Evolutionary conservation across 1,140 invertebrate species (phyloP), one percentile per base, ranked within the genome.

Genomic region (Drosophila pruinosa): DNA sequence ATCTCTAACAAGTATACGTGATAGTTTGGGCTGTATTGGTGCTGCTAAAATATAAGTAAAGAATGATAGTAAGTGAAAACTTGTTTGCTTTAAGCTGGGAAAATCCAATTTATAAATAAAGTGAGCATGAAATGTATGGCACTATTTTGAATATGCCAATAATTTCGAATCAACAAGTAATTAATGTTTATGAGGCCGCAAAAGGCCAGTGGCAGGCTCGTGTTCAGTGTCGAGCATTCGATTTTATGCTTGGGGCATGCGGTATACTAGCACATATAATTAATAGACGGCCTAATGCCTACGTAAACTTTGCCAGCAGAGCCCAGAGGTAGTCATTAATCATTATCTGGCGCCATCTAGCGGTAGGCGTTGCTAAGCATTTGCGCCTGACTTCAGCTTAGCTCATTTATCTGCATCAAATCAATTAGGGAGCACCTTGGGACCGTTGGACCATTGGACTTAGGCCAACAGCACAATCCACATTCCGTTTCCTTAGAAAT

Each of bases 351-450:
- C 63, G 72, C 58, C 73, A 78, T 59, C 70, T 52, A 65, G 48
- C 21, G 39, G 14, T 10, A 41, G 15, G 19, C 12, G 62, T 34
- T 4, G 53, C 12, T 31, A 26, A 53, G 7, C 36, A 26, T 41
- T 28, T 52, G 50, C 43, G 43, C 8, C 50, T 28, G 45, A 24
- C 62, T 75, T 59, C 47, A 62, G 61, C 47, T 72, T 58, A 68
- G 72, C 71, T 83, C 83, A 88, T 89, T 88, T 88, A 88, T 88
- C 82, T 88, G 73, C 71, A 88, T 88, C 83, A 78, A 82, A 88
- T 82, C 82, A 88, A 88, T 88, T 88, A 88, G 82, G 45, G 48
- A 80, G 58, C 67, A 88, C 78, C 81, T 88, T 78, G 81, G 75
- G 67, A 57, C 57, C 81, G 81, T 75, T 82, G 75, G 62, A 53